Evolutionary conservation across 2,113 vertebrate genomes (phyloP).

Genomic region (Edolisoma coerulescens): DNA sequence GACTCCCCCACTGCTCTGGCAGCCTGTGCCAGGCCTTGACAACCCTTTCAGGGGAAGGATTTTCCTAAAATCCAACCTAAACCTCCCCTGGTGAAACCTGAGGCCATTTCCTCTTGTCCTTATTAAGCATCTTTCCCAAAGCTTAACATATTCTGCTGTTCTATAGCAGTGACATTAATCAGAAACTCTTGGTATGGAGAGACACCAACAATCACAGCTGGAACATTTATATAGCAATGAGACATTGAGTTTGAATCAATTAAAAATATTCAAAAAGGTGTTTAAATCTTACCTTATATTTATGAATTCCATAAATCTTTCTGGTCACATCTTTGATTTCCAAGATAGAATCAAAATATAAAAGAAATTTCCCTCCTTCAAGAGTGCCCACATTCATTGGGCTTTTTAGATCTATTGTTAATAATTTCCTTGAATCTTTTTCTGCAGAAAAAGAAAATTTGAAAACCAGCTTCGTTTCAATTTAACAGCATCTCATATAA

Average conservation of each 20-base stretch:
- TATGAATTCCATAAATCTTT: constrained; percentile 78
- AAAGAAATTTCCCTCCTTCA: constrained; percentile 78
- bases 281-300: constrained; percentile 78
- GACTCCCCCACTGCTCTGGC: neutral
- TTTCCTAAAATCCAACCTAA: neutral
- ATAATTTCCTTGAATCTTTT: constrained; percentile 73
- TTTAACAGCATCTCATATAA: neutral
- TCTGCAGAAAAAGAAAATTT: constrained; percentile 70
- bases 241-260: neutral
- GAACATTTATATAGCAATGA: neutral
- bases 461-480: neutral
- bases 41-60: neutral
- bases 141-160: neutral
- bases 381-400: constrained; percentile 67
- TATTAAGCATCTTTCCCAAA: neutral
- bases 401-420: constrained; percentile 78
- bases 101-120: neutral
- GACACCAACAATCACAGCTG: neutral
- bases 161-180: neutral
- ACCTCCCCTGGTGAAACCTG: neutral
- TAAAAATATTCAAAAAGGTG: neutral
- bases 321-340: constrained; percentile 76
- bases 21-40: neutral
- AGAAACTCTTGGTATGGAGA: neutral
- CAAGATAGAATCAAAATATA: constrained; percentile 86